Evolutionary conservation across 2,113 vertebrate species (phyloP).

Genomic region (Sinocyclocheilus anshuiensis): DNA sequence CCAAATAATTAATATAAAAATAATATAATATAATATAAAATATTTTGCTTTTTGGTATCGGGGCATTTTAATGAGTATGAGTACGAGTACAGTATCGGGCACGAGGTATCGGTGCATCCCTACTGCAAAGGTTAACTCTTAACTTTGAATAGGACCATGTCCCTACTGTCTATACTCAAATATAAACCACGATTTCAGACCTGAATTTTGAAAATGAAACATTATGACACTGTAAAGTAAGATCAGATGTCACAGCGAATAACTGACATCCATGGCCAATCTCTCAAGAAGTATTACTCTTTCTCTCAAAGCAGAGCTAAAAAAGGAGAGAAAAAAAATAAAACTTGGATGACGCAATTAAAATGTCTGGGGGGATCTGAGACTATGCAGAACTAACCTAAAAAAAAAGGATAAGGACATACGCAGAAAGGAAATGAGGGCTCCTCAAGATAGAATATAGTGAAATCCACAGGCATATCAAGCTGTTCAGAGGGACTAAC

Average conservation of each 20-base stretch:
- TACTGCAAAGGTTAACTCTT: neutral
- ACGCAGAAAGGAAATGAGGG: slow-evolving; percentile 50
- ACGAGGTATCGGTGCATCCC: neutral
- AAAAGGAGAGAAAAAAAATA: slow-evolving; percentile 19
- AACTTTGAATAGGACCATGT: neutral
- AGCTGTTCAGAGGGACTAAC: slow-evolving; percentile 20
- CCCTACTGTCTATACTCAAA: neutral
- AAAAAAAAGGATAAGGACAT: slow-evolving; percentile 57
- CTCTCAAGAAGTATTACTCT: slow-evolving; percentile 33
- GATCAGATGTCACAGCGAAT: slow-evolving; percentile 27
- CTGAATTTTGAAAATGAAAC: neutral
- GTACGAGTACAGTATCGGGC: too few species aligned
- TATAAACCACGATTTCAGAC: neutral
- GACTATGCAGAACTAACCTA: slow-evolving; percentile 53
- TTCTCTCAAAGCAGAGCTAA: slow-evolving; percentile 48
- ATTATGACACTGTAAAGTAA: slow-evolving; percentile 42
- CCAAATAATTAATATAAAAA: too few species aligned
- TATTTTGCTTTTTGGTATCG: too few species aligned
- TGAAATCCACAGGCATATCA: slow-evolving; percentile 39
- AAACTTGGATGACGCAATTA: slow-evolving; percentile 50
- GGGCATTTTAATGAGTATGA: too few species aligned
- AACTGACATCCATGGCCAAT: slow-evolving; percentile 24
- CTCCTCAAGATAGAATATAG: slow-evolving; percentile 51
- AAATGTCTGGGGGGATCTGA: slow-evolving; percentile 51
- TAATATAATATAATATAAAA: too few species aligned